Percentiles rank a stretch among this genome's conserved stretches.
phyloP scores from a whole-genome alignment of 1,140 invertebrate species.

The Cherax destructor region DNA sequence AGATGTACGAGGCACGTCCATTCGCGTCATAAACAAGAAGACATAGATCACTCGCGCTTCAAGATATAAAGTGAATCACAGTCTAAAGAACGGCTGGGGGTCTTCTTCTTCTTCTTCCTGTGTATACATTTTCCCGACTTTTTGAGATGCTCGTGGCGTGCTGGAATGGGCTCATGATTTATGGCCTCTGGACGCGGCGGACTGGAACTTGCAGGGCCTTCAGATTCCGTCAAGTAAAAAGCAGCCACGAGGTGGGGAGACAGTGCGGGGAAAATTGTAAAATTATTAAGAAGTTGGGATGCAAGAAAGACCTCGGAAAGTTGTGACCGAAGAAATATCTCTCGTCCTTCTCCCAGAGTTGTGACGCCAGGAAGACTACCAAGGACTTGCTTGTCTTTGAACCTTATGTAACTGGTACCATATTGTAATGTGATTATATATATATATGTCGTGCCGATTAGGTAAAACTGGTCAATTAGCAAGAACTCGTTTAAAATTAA shows the following conservation, averaged over 20 bases:
- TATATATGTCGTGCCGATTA: no score
- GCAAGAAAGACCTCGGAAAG: conserved; percentile 28
- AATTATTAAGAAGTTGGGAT: conserved; percentile 52
- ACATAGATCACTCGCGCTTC: conserved; percentile 32
- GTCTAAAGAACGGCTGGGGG: conserved; percentile 31
- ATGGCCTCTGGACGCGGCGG: conserved; percentile 69
- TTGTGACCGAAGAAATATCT: conserved; percentile 29
- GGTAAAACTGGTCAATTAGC: no score
- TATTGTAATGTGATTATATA: neutral
- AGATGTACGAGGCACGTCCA: no score
- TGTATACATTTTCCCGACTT: conserved; percentile 72
- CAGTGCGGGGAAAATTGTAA: conserved; percentile 45
- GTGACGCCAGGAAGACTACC: conserved; percentile 11
- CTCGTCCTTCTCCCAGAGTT: conserved; percentile 20
- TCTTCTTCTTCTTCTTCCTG: conserved; percentile 64
- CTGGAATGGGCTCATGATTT: conserved; percentile 72
- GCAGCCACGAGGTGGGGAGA: conserved; percentile 46
- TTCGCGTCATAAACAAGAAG: neutral
- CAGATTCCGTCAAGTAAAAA: conserved; percentile 70
- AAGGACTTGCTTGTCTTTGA: neutral
- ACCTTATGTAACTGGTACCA: neutral
- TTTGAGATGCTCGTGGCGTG: conserved; percentile 71
- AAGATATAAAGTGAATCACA: conserved; percentile 60
- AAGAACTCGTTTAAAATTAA: no score
- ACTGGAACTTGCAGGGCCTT: conserved; percentile 68